phyloP scores from a whole-genome alignment of 1,140 invertebrate genomes.

The Platorchestia sp. region DNA sequence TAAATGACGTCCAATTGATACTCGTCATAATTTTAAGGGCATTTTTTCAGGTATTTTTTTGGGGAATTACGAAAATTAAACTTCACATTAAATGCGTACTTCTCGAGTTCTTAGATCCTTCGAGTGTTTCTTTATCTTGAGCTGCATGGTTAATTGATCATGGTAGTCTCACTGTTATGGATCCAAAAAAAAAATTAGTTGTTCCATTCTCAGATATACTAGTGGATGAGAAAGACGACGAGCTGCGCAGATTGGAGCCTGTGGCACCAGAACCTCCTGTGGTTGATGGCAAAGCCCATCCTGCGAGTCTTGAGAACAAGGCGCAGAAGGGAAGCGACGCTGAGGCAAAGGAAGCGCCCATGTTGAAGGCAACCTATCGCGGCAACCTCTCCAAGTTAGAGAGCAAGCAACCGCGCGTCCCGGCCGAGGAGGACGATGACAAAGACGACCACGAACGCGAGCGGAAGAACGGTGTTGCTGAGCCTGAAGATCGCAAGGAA shows the following conservation, averaged over 20 bases:
- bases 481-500: not conserved
- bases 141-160: too few relatives aligned
- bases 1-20: too few relatives aligned
- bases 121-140: too few relatives aligned
- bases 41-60: too few relatives aligned
- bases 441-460: not conserved
- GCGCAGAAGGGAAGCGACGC: not conserved
- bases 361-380: not conserved
- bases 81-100: too few relatives aligned
- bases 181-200: too few relatives aligned
- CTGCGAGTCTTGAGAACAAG: not conserved
- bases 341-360: not conserved
- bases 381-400: not conserved
- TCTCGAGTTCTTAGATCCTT: too few relatives aligned
- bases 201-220: not conserved
- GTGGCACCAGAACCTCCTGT: constrained; percentile 23
- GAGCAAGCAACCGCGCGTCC: not conserved
- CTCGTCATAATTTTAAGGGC: too few relatives aligned
- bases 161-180: too few relatives aligned
- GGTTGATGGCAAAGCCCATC: not conserved
- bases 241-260: not conserved
- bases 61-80: too few relatives aligned
- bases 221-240: not conserved
- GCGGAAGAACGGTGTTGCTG: not conserved
- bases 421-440: not conserved